Conservation (phyloP, 2,797 vertebrate species). For the Orestias chungarensis region DNA sequence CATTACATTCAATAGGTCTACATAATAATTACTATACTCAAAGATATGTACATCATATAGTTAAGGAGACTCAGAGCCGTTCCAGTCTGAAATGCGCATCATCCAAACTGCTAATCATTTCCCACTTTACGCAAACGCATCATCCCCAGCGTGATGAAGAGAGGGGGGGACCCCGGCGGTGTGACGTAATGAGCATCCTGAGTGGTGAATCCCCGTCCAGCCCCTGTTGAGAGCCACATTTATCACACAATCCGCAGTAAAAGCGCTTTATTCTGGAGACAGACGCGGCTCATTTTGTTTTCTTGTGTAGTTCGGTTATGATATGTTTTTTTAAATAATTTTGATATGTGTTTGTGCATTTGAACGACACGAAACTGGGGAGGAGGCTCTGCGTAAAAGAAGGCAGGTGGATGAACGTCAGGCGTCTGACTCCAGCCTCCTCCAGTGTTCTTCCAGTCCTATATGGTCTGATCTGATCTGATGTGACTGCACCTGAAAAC, state of each 20-base stretch:
- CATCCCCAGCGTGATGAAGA: slow-evolving; percentile 53
- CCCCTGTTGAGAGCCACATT: slow-evolving; percentile 26
- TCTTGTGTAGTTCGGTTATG: too few species aligned
- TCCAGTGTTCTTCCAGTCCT: not conserved
- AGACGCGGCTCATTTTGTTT: not conserved
- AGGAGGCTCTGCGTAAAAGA: slow-evolving; percentile 24
- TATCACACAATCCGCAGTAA: not conserved
- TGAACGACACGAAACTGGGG: not conserved
- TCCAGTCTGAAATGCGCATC: not conserved
- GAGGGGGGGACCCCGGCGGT: slow-evolving; percentile 75
- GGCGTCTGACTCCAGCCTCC: slow-evolving; percentile 14
- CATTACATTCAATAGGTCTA: too few species aligned
- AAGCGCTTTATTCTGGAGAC: not conserved
- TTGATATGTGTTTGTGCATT: too few species aligned
- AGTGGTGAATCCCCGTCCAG: slow-evolving; percentile 66
- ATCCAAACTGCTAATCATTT: not conserved
- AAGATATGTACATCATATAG: too few species aligned
- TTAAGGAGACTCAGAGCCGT: not conserved
- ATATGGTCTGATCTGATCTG: not conserved
- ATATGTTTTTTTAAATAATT: too few species aligned
- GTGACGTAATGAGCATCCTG: slow-evolving; percentile 73
- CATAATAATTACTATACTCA: too few species aligned
- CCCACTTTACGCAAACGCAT: slow-evolving; percentile 40
- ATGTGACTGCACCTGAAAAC: not conserved
- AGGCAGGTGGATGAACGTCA: slow-evolving; percentile 1